A percentile compares a stretch with the other conserved stretches of the same genome.
Evolutionary conservation across 1,140 invertebrate genomes (phyloP).

Genomic region (Drosophila obscura): DNA sequence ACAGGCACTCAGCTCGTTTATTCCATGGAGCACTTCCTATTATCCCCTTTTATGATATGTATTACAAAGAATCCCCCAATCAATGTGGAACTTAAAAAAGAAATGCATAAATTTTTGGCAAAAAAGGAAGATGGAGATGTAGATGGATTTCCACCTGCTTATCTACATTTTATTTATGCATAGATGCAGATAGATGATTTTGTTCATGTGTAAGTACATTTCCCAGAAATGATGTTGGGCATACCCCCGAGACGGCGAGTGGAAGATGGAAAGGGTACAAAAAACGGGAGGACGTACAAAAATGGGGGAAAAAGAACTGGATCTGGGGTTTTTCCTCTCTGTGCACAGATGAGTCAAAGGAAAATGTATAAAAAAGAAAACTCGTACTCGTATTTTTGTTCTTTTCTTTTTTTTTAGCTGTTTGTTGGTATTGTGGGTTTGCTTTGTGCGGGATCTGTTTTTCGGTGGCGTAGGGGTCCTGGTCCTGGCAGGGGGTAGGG

Average conservation of each 20-base stretch:
- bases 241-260: conserved; percentile 29
- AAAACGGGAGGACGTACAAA: background rate
- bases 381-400: too few relatives aligned
- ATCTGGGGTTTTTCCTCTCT: conserved; percentile 14
- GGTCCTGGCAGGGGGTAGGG: conserved; percentile 1
- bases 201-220: conserved; percentile 49
- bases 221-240: conserved; percentile 34
- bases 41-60: too few relatives aligned
- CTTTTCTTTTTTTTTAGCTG: conserved; percentile 20
- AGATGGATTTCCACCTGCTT: conserved; percentile 3
- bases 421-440: conserved; percentile 65
- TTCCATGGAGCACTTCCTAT: too few relatives aligned
- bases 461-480: background rate
- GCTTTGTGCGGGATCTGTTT: conserved; percentile 33
- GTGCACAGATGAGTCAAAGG: conserved; percentile 46
- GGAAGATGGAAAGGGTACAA: background rate
- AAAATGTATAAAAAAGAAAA: conserved; percentile 20
- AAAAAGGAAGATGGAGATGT: background rate
- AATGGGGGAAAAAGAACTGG: conserved; percentile 15
- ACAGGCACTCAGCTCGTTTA: too few relatives aligned
- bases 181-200: conserved; percentile 9
- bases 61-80: too few relatives aligned
- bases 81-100: too few relatives aligned
- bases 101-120: background rate
- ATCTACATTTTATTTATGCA: conserved; percentile 5